Evolutionary conservation across 2,113 vertebrate species (phyloP), one percentile per base, ranked within the genome.

Genomic region (Orientallactaga bullata): DNA sequence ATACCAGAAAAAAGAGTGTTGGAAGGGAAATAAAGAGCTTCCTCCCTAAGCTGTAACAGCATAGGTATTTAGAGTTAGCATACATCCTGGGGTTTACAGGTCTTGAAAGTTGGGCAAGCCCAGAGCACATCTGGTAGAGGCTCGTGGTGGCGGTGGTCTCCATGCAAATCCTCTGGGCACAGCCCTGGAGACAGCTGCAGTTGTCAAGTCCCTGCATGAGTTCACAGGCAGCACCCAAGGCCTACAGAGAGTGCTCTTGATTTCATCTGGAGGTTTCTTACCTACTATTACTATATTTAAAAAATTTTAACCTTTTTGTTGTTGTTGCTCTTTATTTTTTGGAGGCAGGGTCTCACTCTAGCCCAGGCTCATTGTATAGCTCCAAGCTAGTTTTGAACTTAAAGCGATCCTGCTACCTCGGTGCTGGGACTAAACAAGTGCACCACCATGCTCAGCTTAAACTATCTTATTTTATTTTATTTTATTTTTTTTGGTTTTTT

Each of bases 231-330:
- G 39, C 15, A 30, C 65, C 65, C 37, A 47, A 21, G 78, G 8
- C 77, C 94, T 93, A 55, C 42, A 90, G 89, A 82, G 80, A 83
- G 91, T 20, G 21, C 91, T 85, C 84, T 88, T 60, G 87, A 51
- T 69, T 88, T 69, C 63, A 32, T 63, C 73, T 47, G 26, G 5
- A 37, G 42, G 26, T 28, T 35, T 21, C 55, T 47, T 30, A 18
- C 0, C 18, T 81, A 37, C 10, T 76, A 42, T 28, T n/a, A n/a
- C n/a, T n/a, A n/a, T n/a, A n/a, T n/a, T n/a, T n/a, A n/a, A n/a
- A n/a, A 26, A 26, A 60, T 72, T 55, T 26, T 23, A 58, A 78
- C 37, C 35, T 88, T 39, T 39, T n/a, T n/a, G n/a, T n/a, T n/a
- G n/a, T n/a, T n/a, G n/a, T n/a, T n/a, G n/a, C n/a, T n/a, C n/a